Base-by-base conservation (phyloP, 2,888 invertebrate genomes). In the Orchesella flavescens region DNA sequence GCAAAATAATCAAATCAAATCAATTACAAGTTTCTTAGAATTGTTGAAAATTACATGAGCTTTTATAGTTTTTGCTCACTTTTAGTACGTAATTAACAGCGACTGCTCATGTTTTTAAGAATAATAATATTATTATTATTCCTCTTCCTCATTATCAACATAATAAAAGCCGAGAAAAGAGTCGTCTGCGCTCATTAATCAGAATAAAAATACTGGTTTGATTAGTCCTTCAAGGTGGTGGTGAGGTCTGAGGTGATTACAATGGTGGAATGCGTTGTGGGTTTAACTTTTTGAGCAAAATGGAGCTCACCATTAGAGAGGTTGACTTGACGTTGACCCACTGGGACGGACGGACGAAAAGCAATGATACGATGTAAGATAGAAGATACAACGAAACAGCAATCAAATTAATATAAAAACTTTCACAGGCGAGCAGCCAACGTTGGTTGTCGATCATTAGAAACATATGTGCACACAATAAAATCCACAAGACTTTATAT, bases 181-280 rank as follows among this genome's bases (percentile, higher is more conserved):
- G 71, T 59, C 19, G 66, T 21, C 15, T 69, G 71, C 71, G 61
- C 78, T 78, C 79, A 79, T 79, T 79, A 79, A 79, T 79, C 79
- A 79, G 72, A 43, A 43, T 55, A 79, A 72, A 72, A 78, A 79
- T 79, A 72, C 79, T 71, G 79, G 79, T 79, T 79, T 72, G 72
- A 79, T 79, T 72, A 61, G 34, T 34, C 34, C 34, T 34, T 63
- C 15, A 79, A 78, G 71, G 69, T 71, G 71, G 72, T 79, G 65
- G 3, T 34, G 34, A 34, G 34, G 34, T 34, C 34, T 34, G 34
- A 34, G 34, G 34, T 34, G 81, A 81, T 69, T 69, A 72, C 61
- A 55, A 34, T 66, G 53, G 19, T 55, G 76, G 76, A 66, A 76
- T 76, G 53, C 24, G 46, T 61, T 49, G 49, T 71, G 78, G 78